phyloP scores from a whole-genome alignment of 1,140 invertebrate genomes.

The Ceratitis capitata region DNA sequence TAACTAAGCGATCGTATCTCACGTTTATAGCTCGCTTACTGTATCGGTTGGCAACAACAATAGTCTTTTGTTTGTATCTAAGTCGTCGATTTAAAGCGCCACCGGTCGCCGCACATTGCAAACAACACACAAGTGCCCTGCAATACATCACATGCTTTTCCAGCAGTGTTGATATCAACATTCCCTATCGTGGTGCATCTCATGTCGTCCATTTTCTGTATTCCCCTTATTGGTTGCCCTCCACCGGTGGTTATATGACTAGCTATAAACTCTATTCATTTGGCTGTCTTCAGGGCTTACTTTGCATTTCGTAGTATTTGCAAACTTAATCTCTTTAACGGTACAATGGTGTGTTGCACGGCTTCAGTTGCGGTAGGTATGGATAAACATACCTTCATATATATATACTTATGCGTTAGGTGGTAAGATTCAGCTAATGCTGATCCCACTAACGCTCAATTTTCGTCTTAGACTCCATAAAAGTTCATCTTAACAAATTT shows the following conservation, averaged over 20 bases:
- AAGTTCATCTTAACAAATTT: conserved; percentile 18
- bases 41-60: conserved; percentile 44
- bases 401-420: no score
- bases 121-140: conserved; percentile 1
- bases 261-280: conserved; percentile 14
- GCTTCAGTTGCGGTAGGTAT: not conserved
- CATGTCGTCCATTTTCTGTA: not conserved
- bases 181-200: no score
- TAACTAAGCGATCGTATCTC: conserved; percentile 42
- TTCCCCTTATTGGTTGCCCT: not conserved
- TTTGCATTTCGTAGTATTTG: not conserved
- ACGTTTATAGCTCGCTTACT: conserved; percentile 45
- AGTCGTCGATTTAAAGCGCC: conserved; percentile 42
- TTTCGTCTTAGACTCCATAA: conserved; percentile 14
- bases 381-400: not conserved
- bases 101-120: no score
- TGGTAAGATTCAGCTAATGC: no score
- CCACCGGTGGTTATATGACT: not conserved
- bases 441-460: not conserved
- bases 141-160: not conserved
- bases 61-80: conserved; percentile 31
- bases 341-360: not conserved
- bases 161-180: no score
- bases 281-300: not conserved
- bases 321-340: not conserved